A percentile compares a stretch with the other conserved stretches of the same genome.
These are phyloP conservation scores for Australoheros scitulus DNA, from an alignment of 2,113 vertebrate species.

Conservation along the genomic window DNA sequence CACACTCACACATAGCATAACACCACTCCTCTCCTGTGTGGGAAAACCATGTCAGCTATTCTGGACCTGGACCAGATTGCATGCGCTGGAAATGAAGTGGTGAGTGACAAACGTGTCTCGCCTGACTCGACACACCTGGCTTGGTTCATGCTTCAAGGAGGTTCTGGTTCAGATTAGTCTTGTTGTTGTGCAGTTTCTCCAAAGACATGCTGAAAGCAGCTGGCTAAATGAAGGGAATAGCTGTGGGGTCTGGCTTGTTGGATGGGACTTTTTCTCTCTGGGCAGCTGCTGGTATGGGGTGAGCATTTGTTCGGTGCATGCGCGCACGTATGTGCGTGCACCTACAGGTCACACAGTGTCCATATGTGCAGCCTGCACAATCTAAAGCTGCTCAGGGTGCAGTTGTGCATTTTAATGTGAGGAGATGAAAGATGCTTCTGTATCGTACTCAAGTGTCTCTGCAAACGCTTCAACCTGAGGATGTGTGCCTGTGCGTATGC, in stretches of 20 bases:
- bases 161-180: slow-evolving; percentile 20
- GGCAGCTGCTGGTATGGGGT: slow-evolving; percentile 22
- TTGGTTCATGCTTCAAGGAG: slow-evolving; percentile 27
- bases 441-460: neutral
- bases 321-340: neutral
- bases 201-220: slow-evolving; percentile 32
- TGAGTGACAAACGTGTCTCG: slow-evolving; percentile 75
- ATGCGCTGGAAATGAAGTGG: slow-evolving; percentile 79
- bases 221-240: slow-evolving; percentile 12
- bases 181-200: slow-evolving; percentile 22
- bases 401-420: slow-evolving; percentile 38
- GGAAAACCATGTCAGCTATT: slow-evolving; percentile 81
- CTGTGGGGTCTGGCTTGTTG: slow-evolving; percentile 26
- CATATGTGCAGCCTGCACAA: slow-evolving; percentile 31
- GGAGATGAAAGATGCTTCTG: slow-evolving; percentile 41
- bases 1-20: slow-evolving; percentile 67
- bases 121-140: slow-evolving; percentile 55
- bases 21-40: slow-evolving; percentile 70
- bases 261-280: slow-evolving; percentile 20
- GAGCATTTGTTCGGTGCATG: slow-evolving; percentile 32
- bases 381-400: slow-evolving; percentile 23
- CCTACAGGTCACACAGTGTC: slow-evolving; percentile 33
- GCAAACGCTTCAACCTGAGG: neutral
- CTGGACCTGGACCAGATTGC: slow-evolving; percentile 83
- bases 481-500: neutral